phyloP scores from a whole-genome alignment of 2,888 invertebrate species.

The Drosophila subsilvestris region DNA sequence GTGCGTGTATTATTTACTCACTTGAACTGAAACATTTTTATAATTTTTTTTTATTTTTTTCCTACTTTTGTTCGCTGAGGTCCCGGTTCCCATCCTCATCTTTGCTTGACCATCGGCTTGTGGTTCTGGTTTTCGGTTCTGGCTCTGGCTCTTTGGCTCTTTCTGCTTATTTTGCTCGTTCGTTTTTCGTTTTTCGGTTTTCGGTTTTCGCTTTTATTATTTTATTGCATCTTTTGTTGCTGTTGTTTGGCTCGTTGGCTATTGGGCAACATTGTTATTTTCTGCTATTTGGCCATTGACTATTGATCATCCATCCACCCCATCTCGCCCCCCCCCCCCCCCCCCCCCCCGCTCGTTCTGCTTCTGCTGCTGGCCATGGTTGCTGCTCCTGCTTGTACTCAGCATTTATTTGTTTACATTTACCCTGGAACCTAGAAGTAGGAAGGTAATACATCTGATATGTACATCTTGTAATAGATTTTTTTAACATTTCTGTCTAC shows the following conservation, averaged over 20 bases:
- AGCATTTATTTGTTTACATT: slow-evolving; percentile 9
- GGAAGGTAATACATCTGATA: neutral
- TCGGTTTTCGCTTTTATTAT: slow-evolving; percentile 14
- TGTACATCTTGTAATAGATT: too few relatives aligned
- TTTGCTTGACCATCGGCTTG: slow-evolving; percentile 43
- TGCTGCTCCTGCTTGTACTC: slow-evolving; percentile 4
- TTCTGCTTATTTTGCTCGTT: slow-evolving; percentile 8
- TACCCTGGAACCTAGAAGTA: neutral
- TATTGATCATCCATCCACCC: slow-evolving; percentile 60
- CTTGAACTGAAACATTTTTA: slow-evolving; percentile 73
- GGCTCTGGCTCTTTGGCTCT: neutral
- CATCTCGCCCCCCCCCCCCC: slow-evolving; percentile 13
- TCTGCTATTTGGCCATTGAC: slow-evolving; percentile 77
- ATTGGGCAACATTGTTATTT: slow-evolving; percentile 67
- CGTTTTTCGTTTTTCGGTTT: neutral
- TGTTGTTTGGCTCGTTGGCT: slow-evolving; percentile 75
- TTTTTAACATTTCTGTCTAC: too few relatives aligned
- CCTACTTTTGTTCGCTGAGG: slow-evolving; percentile 24
- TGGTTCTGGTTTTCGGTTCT: slow-evolving; percentile 22
- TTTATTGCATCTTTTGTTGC: slow-evolving; percentile 47
- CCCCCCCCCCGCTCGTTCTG: neutral
- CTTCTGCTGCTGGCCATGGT: neutral
- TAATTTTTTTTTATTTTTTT: slow-evolving; percentile 70
- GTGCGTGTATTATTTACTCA: slow-evolving; percentile 66
- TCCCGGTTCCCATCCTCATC: slow-evolving; percentile 8